Evolutionary conservation across 2,797 vertebrate species (phyloP).

Genomic region (Geotrypetes seraphini): DNA sequence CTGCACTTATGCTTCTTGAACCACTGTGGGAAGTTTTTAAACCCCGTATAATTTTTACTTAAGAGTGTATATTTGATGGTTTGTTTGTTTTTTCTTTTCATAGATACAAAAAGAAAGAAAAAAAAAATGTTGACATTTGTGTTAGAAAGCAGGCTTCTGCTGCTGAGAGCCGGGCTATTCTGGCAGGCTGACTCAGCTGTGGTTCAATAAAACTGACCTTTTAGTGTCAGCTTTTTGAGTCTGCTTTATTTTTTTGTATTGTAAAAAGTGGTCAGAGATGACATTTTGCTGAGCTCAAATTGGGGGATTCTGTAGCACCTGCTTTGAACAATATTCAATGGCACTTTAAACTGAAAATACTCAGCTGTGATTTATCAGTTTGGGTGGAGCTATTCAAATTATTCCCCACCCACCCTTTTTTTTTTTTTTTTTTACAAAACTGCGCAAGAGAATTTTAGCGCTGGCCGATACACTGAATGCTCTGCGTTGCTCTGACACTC

Average conservation of each 20-base stretch:
- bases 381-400: no score
- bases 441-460: no score
- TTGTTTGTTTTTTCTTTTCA: conserved; percentile 4
- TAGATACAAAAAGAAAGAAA: no score
- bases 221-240: conserved; percentile 13
- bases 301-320: conserved; percentile 32
- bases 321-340: conserved; percentile 27
- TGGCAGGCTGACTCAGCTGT: conserved; percentile 2
- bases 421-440: no score
- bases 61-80: background rate
- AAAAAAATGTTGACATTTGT: background rate
- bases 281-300: conserved; percentile 14
- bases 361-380: no score
- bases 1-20: conserved; percentile 4
- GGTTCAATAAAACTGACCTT: conserved; percentile 13
- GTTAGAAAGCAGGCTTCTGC: background rate
- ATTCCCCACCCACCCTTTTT: no score
- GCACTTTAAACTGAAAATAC: no score
- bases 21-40: background rate
- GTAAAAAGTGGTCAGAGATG: conserved; percentile 29
- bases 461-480: no score
- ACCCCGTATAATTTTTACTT: conserved; percentile 1
- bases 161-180: conserved; percentile 1
- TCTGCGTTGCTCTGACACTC: no score
- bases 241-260: conserved; percentile 18